Evolutionary conservation across 2,113 vertebrate genomes (phyloP).

Genomic region (Hassar affinis): DNA sequence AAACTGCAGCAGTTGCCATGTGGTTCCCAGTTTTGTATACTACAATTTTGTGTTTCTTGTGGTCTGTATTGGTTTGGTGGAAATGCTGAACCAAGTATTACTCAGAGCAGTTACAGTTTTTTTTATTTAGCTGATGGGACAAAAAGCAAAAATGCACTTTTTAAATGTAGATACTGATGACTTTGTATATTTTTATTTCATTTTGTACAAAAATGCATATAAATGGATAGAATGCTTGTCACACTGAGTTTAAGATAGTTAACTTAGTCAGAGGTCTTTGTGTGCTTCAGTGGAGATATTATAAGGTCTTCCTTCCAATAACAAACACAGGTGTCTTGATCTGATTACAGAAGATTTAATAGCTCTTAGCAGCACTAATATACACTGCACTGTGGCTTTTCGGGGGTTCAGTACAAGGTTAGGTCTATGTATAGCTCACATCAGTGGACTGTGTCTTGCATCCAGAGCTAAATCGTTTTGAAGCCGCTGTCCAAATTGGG

Average conservation of each 20-base stretch:
- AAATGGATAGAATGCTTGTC: background rate
- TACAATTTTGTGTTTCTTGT: conserved; percentile 41
- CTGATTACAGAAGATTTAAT: conserved; percentile 42
- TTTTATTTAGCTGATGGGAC: background rate
- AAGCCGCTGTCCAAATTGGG: conserved; percentile 49
- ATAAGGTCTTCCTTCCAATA: conserved; percentile 17
- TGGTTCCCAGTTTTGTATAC: conserved; percentile 15
- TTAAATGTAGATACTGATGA: background rate
- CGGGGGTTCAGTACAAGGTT: conserved; percentile 52
- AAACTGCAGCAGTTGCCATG: conserved; percentile 24
- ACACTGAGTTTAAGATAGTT: conserved; percentile 29
- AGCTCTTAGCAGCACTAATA: conserved; percentile 33
- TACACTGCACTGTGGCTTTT: background rate
- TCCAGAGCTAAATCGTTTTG: conserved; percentile 41
- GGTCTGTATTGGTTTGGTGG: conserved; percentile 11
- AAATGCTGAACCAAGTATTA: conserved; percentile 20
- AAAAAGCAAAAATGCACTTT: background rate
- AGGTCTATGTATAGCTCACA: conserved; percentile 58
- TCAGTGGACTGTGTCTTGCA: conserved; percentile 43
- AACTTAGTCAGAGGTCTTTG: conserved; percentile 22
- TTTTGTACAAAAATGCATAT: background rate
- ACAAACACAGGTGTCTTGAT: conserved; percentile 2
- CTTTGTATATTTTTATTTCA: background rate
- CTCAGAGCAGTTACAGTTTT: background rate
- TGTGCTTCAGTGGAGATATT: conserved; percentile 36